Evolutionary conservation across 1,140 invertebrate species (phyloP).

Genomic region (Camponotus floridanus): DNA sequence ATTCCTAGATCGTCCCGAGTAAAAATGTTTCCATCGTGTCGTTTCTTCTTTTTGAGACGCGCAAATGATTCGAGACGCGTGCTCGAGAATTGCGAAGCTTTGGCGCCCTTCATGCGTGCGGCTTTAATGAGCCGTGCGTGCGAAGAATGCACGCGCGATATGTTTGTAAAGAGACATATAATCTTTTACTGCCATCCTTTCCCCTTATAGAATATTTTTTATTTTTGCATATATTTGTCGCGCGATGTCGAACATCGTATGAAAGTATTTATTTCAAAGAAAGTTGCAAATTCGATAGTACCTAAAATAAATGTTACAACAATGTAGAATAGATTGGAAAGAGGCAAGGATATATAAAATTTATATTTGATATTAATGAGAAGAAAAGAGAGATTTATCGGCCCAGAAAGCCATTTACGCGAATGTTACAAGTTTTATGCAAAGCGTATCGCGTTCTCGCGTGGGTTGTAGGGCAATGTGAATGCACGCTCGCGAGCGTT

Average conservation of each 20-base stretch:
- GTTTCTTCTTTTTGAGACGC: constrained; percentile 1
- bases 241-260: neutral
- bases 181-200: constrained; percentile 16
- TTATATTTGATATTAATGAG: neutral
- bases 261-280: neutral
- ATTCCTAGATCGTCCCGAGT: constrained; percentile 12
- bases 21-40: constrained; percentile 19
- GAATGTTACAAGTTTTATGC: neutral
- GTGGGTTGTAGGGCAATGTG: constrained; percentile 14
- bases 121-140: constrained; percentile 64
- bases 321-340: neutral
- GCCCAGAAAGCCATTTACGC: neutral
- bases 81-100: constrained; percentile 31
- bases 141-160: constrained; percentile 40
- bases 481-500: constrained; percentile 33
- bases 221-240: neutral
- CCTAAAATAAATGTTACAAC: neutral
- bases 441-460: neutral
- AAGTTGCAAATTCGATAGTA: neutral
- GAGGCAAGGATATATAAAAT: no score
- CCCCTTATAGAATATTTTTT: neutral
- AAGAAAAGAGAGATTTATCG: neutral
- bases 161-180: constrained; percentile 6
- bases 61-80: constrained; percentile 27
- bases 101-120: constrained; percentile 22